A percentile compares a stretch with the other conserved stretches of the same genome.
Evolutionary conservation across 2,797 vertebrate species (phyloP).

Genomic region (Macropus fuliginosus): DNA sequence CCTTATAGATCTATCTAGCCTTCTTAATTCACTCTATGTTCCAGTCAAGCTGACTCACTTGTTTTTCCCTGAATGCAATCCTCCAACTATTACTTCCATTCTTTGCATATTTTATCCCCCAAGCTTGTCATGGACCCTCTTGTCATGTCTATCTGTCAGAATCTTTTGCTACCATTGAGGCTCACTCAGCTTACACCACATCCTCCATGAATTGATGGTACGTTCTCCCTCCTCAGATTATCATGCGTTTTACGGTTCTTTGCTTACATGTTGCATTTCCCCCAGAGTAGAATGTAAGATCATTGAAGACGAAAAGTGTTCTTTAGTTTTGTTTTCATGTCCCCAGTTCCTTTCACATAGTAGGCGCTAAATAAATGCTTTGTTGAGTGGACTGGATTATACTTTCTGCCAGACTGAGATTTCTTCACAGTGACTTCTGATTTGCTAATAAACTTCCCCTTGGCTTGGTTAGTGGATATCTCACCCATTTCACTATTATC

Average conservation of each 20-base stretch:
- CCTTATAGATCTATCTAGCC: neutral
- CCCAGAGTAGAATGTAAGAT: neutral
- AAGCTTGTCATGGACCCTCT: neutral
- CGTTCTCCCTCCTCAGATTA: neutral
- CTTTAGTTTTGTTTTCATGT: neutral
- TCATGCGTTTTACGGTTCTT: neutral
- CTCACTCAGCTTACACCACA: neutral
- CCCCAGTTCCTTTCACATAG: neutral
- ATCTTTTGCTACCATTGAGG: neutral
- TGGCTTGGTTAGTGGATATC: neutral
- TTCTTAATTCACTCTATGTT: neutral
- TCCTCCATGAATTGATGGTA: neutral
- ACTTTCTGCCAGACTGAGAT: neutral
- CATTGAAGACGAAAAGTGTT: neutral
- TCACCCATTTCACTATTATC: neutral
- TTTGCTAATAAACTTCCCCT: neutral
- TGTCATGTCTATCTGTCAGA: neutral
- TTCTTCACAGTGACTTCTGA: neutral
- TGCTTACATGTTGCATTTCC: neutral
- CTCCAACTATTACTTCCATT: neutral
- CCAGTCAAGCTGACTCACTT: neutral
- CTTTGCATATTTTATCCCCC: neutral
- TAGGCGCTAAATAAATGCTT: neutral
- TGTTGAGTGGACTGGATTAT: neutral
- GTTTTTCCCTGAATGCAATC: neutral